Evolutionary conservation across 2,113 vertebrate species (phyloP), one percentile per base, ranked within the genome.

Genomic region (Nibea coibor): DNA sequence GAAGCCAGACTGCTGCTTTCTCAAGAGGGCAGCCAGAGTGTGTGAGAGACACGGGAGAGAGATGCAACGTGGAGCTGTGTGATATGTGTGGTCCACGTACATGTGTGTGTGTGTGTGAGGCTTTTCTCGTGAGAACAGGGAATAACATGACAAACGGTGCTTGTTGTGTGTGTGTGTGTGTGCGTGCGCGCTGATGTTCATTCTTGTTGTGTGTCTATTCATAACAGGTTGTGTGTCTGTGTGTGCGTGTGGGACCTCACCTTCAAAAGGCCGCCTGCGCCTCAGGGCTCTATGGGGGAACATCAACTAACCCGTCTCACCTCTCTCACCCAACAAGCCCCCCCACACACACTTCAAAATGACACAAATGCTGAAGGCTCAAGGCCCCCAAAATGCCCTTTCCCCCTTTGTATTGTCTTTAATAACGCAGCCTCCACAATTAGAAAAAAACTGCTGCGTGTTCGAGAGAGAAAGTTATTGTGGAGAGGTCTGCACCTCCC

Each of bases 1-100:
- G n/a, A 91, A 83, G 39, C 79, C 70, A 78, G 69, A 84, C 75
- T 66, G 61, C 56, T 51, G 66, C 80, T 83, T 87, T 90, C 74
- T 86, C 74, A 84, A 85, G 47, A 91, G 83, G n/a, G 62, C 59
- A 87, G 68, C 24, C 51, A 67, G 65, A 81, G 74, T 82, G 16
- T 75, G 75, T 57, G 82, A 86, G 76, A 65, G 51, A 35, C 70
- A 72, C 11, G 78, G 28, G 54, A 82, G 58, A 58, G 24, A 69
- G 22, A 87, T 58, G 48, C 12, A 56, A 65, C 22, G 48, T 22
- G 42, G n/a, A 58, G 72, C 22, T 67, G 26, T 61, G 54, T 82
- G 68, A 75, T 64, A 66, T 73, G 67, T 78, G 78, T 72, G 68
- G 58, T 70, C 9, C 16, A 31, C 9, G 45, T 2, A 16, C 54